Evolutionary conservation across 2,888 invertebrate genomes (phyloP).

Genomic region (Microctonus brassicae): DNA sequence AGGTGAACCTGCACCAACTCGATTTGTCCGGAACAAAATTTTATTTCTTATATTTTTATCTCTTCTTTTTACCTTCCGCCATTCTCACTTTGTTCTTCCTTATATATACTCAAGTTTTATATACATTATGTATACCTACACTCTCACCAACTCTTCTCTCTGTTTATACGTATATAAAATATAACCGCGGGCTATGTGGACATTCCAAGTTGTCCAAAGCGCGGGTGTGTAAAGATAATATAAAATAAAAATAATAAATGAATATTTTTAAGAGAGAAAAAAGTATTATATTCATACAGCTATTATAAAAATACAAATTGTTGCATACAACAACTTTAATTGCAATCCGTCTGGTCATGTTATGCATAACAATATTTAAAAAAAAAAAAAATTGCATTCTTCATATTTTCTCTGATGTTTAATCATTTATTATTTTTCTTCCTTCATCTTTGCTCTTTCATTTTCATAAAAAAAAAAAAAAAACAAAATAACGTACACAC

Average conservation of each 20-base stretch:
- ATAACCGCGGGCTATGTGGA: not conserved
- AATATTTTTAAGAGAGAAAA: not conserved
- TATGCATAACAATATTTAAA: not conserved
- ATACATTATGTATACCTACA: not conserved
- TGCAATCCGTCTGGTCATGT: not conserved
- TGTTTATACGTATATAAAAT: not conserved
- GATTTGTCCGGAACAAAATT: not conserved
- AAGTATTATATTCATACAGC: not conserved
- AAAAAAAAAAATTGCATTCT: not conserved
- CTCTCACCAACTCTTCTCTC: not conserved
- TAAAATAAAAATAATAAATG: not conserved
- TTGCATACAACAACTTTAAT: slow-evolving; percentile 18
- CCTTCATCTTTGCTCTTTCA: not conserved
- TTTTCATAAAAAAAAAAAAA: too few species aligned
- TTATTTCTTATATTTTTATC: not conserved
- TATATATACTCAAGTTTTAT: not conserved
- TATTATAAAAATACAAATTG: slow-evolving; percentile 12
- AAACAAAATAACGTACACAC: too few species aligned
- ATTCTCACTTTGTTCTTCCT: not conserved
- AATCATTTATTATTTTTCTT: not conserved
- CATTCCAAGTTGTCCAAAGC: not conserved
- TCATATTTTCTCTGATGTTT: not conserved
- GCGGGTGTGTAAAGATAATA: not conserved
- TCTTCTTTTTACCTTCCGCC: not conserved
- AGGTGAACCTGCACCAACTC: not conserved